Conservation (phyloP, 2,888 invertebrate genomes). For the Panorpa germanica region DNA sequence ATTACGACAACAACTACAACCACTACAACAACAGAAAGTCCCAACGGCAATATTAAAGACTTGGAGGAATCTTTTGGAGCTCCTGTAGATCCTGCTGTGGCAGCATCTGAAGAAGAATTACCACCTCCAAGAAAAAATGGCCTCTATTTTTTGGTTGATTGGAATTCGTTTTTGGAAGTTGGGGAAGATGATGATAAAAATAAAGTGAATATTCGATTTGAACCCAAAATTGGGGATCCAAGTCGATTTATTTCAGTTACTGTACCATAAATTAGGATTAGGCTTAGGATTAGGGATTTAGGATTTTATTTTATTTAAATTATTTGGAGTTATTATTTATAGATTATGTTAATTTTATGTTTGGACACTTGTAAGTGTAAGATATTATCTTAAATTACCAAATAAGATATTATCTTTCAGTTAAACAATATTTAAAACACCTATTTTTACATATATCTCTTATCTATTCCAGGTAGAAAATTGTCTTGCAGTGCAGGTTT, state of each 20-base stretch:
- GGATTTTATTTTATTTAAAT: too few relatives aligned
- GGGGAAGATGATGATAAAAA: slow-evolving; percentile 49
- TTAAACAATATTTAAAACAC: too few relatives aligned
- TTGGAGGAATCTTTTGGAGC: slow-evolving; percentile 64
- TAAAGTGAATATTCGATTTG: slow-evolving; percentile 60
- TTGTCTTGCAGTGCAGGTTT: too few relatives aligned
- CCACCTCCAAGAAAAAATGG: slow-evolving; percentile 55
- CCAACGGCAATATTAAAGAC: slow-evolving; percentile 35
- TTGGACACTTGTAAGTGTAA: too few relatives aligned
- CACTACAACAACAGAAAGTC: slow-evolving; percentile 9
- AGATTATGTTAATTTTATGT: too few relatives aligned
- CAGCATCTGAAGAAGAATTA: slow-evolving; percentile 36
- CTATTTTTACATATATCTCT: too few relatives aligned
- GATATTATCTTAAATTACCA: too few relatives aligned
- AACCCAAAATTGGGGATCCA: slow-evolving; percentile 64
- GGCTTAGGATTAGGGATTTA: too few relatives aligned
- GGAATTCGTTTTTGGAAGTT: slow-evolving; percentile 73
- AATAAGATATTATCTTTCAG: too few relatives aligned
- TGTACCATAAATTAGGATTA: slow-evolving; percentile 49
- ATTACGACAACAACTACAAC: slow-evolving; percentile 12
- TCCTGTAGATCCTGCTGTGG: slow-evolving; percentile 29
- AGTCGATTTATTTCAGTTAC: slow-evolving; percentile 55
- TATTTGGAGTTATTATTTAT: too few relatives aligned
- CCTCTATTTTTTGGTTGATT: slow-evolving; percentile 69
- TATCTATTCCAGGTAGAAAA: too few relatives aligned